Evolutionary conservation across 2,113 vertebrate genomes (phyloP).

Genomic region (Sinocyclocheilus maitianheensis): DNA sequence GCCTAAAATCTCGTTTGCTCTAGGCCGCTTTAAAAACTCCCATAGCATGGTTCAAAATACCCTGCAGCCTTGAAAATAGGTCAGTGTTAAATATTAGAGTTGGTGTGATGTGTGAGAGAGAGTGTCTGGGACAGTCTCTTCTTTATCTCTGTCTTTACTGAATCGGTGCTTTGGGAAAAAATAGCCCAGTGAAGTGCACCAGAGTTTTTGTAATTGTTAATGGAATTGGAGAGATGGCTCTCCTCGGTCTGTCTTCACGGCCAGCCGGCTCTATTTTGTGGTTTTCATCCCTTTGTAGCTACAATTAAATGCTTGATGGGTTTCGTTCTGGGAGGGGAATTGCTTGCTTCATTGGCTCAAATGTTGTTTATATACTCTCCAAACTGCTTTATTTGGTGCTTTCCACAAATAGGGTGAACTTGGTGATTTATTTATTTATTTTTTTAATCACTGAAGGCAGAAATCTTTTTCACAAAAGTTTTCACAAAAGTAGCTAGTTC

Average conservation of each 20-base stretch:
- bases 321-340: conserved; percentile 9
- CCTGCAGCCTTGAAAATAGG: conserved; percentile 54
- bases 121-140: conserved; percentile 38
- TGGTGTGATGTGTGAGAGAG: conserved; percentile 30
- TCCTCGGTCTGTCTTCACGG: background rate
- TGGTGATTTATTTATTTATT: background rate
- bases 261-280: background rate
- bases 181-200: conserved; percentile 2
- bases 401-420: background rate
- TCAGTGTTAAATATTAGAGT: conserved; percentile 59
- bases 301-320: conserved; percentile 11
- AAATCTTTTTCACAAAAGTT: too few relatives aligned
- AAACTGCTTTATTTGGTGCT: background rate
- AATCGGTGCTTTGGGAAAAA: conserved; percentile 20
- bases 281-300: background rate
- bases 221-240: background rate
- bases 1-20: background rate
- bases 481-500: too few relatives aligned
- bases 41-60: conserved; percentile 26
- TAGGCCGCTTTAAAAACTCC: conserved; percentile 42
- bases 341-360: conserved; percentile 25
- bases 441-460: too few relatives aligned
- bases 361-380: conserved; percentile 14
- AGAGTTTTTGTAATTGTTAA: conserved; percentile 17
- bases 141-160: conserved; percentile 24